Evolutionary conservation across 2,113 vertebrate species (phyloP).

Genomic region (Tonatia bakeri): DNA sequence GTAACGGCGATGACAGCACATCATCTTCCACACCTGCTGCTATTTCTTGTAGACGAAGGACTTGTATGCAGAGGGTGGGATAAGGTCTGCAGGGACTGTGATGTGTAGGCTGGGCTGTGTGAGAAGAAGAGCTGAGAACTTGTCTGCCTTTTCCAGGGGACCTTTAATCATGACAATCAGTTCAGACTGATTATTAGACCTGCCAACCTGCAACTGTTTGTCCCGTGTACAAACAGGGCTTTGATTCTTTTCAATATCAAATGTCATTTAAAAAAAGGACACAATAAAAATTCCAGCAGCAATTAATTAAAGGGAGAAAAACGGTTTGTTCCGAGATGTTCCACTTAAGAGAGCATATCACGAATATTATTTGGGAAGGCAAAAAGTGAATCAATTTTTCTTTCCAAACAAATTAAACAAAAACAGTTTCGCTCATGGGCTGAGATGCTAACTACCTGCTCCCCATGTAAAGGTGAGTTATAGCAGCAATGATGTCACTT

Average conservation of each 20-base stretch:
- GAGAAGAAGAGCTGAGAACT: not conserved
- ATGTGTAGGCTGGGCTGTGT: rapidly evolving
- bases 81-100: rapidly evolving
- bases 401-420: constrained; percentile 70
- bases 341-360: constrained; percentile 44
- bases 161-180: not conserved
- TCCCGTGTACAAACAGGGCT: not conserved
- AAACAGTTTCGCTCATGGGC: constrained; percentile 78
- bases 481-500: constrained; percentile 10
- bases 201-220: not conserved
- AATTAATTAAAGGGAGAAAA: constrained; percentile 45
- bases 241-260: constrained; percentile 16
- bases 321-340: constrained; percentile 24
- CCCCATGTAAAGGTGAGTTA: not conserved
- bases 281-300: constrained; percentile 42
- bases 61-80: too few relatives aligned
- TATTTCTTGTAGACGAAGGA: not conserved
- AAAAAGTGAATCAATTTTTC: constrained; percentile 75
- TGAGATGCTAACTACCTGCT: constrained; percentile 67
- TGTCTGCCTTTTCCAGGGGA: not conserved
- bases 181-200: not conserved
- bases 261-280: not conserved
- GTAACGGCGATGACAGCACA: not conserved
- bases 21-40: not conserved
- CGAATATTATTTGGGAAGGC: constrained; percentile 53